Evolutionary conservation across 2,113 vertebrate genomes (phyloP).

Genomic region (Delphinapterus leucas): DNA sequence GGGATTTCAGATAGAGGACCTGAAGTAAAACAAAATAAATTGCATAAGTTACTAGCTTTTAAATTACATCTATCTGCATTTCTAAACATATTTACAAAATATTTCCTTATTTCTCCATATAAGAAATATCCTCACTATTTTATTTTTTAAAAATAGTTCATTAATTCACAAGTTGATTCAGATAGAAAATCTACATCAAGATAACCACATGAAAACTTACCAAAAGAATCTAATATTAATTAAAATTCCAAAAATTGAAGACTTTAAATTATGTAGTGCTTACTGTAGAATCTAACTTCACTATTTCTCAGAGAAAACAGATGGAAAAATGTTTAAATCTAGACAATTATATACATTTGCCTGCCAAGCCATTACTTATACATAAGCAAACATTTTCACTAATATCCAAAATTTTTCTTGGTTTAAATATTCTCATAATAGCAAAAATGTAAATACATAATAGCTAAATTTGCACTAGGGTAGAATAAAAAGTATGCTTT

Average conservation of each 20-base stretch:
- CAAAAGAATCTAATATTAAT: not conserved
- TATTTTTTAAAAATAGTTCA: not conserved
- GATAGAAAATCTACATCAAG: not conserved
- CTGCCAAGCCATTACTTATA: not conserved
- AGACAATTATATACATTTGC: not conserved
- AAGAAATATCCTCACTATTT: not conserved
- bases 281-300: conserved; percentile 26
- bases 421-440: not conserved
- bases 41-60: not conserved
- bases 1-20: not conserved
- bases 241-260: not conserved
- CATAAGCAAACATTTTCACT: not conserved
- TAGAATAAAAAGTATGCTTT: not conserved
- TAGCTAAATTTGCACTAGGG: not conserved
- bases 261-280: not conserved
- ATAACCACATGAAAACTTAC: not conserved
- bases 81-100: not conserved
- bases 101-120: not conserved
- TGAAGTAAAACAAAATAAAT: not conserved
- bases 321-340: not conserved
- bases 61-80: not conserved
- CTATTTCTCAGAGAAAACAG: not conserved
- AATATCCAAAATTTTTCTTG: not conserved
- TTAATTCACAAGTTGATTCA: not conserved
- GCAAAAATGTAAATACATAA: not conserved